Conservation (phyloP, 2,888 invertebrate genomes). For the Zygogramma bicolorata region DNA sequence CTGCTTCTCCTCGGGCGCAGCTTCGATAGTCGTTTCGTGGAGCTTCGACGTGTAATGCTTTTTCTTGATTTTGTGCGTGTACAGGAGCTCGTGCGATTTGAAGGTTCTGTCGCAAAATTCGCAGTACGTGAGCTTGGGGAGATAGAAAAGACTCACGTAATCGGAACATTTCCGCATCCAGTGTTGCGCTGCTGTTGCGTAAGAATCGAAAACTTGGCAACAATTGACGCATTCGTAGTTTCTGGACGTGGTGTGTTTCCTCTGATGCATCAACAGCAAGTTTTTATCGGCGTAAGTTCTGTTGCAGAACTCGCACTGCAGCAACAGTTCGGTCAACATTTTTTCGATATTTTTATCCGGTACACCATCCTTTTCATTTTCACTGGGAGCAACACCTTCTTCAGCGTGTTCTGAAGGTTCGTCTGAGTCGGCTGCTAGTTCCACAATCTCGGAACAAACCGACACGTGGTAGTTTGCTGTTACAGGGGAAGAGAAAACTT, state of each 20-base stretch:
- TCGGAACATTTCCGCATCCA: conserved; percentile 69
- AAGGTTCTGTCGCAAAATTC: conserved; percentile 68
- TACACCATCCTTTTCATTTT: conserved; percentile 19
- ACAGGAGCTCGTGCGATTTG: conserved; percentile 69
- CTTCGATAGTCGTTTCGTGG: conserved; percentile 50
- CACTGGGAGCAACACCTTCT: not conserved
- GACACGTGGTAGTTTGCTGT: conserved; percentile 59
- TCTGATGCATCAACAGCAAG: conserved; percentile 66
- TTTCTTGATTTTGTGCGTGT: conserved; percentile 71
- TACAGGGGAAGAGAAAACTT: conserved; percentile 62
- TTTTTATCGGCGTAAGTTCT: conserved; percentile 70
- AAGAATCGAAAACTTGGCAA: conserved; percentile 67
- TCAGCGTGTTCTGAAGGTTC: conserved; percentile 4
- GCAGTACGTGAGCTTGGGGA: conserved; percentile 66
- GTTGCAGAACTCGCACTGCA: conserved; percentile 75
- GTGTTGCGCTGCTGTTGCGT: conserved; percentile 70
- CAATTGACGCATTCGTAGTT: conserved; percentile 68
- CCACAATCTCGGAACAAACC: conserved; percentile 50
- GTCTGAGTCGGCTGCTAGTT: conserved; percentile 28
- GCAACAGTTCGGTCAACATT: conserved; percentile 65
- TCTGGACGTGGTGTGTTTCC: conserved; percentile 65
- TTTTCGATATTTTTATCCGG: conserved; percentile 56
- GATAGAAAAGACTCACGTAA: conserved; percentile 66
- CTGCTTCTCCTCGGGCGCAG: conserved; percentile 12
- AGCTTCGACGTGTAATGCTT: conserved; percentile 66